Evolutionary conservation across 2,113 vertebrate species (phyloP).

Genomic region (Spilogale gracilis): DNA sequence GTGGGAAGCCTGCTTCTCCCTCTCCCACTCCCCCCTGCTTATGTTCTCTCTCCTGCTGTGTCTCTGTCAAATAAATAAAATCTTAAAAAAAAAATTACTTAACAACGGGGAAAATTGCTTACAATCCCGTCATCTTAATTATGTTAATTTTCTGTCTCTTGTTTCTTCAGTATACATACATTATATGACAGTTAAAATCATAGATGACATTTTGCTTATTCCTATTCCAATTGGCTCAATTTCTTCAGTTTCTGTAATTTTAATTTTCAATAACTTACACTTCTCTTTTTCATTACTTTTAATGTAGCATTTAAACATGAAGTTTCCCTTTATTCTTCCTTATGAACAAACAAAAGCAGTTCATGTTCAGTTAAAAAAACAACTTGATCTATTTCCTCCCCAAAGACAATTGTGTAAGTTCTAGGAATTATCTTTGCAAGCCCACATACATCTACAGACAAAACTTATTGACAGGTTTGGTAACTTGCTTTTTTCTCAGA

Average conservation of each 20-base stretch:
- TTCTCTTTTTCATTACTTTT: conserved; percentile 39
- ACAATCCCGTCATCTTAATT: background rate
- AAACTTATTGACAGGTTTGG: background rate
- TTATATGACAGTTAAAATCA: conserved; percentile 36
- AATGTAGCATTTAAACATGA: background rate
- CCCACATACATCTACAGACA: background rate
- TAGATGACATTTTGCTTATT: conserved; percentile 16
- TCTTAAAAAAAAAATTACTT: background rate
- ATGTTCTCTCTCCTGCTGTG: too few relatives aligned
- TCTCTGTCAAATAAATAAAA: too few relatives aligned
- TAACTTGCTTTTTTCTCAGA: conserved; percentile 16
- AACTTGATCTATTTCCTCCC: conserved; percentile 1
- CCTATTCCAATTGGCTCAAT: background rate
- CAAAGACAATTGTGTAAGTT: conserved; percentile 21
- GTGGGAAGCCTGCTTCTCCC: too few relatives aligned
- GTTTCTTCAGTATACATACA: background rate
- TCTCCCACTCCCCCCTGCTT: too few relatives aligned
- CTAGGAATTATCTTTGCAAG: background rate
- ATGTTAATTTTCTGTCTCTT: conserved; percentile 40
- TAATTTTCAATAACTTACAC: conserved; percentile 38
- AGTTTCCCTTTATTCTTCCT: background rate
- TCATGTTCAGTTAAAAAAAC: background rate
- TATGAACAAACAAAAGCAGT: conserved; percentile 31
- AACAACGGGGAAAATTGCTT: background rate
- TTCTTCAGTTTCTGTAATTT: conserved; percentile 30